Conservation (phyloP, 2,888 invertebrate genomes). For the Monochamus alternatus region DNA sequence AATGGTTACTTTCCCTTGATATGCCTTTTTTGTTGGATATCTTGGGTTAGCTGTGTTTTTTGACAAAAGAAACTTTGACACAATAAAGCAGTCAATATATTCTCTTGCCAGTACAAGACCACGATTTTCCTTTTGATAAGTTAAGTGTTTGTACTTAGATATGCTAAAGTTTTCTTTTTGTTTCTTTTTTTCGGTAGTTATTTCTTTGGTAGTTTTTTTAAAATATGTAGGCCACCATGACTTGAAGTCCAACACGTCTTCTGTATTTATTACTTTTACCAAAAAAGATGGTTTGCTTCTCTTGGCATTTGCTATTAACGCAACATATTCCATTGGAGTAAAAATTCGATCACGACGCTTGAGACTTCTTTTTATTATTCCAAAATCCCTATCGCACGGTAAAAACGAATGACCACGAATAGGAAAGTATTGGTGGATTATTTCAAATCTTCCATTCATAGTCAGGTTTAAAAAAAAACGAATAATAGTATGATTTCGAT, state of each 20-base stretch:
- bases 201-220: constrained; percentile 11
- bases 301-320: constrained; percentile 16
- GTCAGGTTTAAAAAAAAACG: constrained; percentile 23
- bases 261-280: constrained; percentile 17
- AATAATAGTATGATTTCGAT: constrained; percentile 25
- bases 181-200: constrained; percentile 5
- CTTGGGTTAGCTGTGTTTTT: constrained; percentile 12
- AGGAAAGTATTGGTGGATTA: constrained; percentile 38
- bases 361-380: constrained; percentile 47
- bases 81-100: constrained; percentile 13
- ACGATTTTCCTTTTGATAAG: constrained; percentile 12
- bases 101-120: constrained; percentile 13
- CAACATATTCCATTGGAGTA: constrained; percentile 30
- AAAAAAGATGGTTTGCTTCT: constrained; percentile 13
- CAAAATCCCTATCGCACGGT: constrained; percentile 37
- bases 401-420: constrained; percentile 36
- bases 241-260: constrained; percentile 9
- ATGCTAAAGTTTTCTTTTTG: constrained; percentile 14
- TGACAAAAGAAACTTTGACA: constrained; percentile 13
- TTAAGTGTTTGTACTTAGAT: constrained; percentile 13
- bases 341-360: constrained; percentile 32
- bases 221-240: constrained; percentile 1
- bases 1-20: constrained; percentile 17
- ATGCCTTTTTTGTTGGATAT: constrained; percentile 27
- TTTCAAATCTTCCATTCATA: constrained; percentile 28